Evolutionary conservation across 2,113 vertebrate genomes (phyloP).

Genomic region (Sceloporus tristichus): DNA sequence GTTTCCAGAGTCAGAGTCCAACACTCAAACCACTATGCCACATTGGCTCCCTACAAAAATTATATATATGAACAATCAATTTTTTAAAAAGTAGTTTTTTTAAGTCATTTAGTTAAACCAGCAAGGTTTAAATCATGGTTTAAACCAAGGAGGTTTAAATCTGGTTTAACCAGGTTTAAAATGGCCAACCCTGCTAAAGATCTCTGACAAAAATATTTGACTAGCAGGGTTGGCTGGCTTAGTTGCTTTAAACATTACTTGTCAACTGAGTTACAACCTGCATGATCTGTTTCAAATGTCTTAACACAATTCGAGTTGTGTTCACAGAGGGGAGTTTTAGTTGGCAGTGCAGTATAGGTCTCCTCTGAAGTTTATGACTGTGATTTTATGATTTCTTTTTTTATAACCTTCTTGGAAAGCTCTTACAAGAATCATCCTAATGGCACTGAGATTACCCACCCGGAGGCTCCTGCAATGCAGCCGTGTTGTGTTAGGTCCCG

Average conservation of each 20-base stretch:
- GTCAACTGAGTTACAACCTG: too few relatives aligned
- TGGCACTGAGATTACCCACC: constrained; percentile 75
- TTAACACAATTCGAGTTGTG: background rate
- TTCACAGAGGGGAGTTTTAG: background rate
- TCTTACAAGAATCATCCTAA: constrained; percentile 32
- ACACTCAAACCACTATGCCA: too few relatives aligned
- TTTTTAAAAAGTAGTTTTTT: too few relatives aligned
- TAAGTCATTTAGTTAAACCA: too few relatives aligned
- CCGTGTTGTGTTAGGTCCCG: constrained; percentile 56
- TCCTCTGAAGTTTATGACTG: background rate
- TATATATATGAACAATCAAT: too few relatives aligned
- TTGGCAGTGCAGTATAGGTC: background rate
- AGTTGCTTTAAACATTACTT: too few relatives aligned
- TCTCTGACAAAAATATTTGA: background rate
- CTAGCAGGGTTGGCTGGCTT: background rate
- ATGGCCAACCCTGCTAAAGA: too few relatives aligned
- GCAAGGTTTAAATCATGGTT: too few relatives aligned
- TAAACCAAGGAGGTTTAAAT: too few relatives aligned
- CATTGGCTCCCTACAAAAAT: too few relatives aligned
- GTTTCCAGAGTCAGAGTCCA: too few relatives aligned
- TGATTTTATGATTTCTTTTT: background rate
- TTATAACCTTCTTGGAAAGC: background rate
- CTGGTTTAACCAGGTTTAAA: too few relatives aligned
- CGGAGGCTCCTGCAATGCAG: constrained; percentile 65
- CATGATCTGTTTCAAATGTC: background rate